Evolutionary conservation across 1,140 invertebrate genomes (phyloP).

Genomic region (Drosophila pruinosa): DNA sequence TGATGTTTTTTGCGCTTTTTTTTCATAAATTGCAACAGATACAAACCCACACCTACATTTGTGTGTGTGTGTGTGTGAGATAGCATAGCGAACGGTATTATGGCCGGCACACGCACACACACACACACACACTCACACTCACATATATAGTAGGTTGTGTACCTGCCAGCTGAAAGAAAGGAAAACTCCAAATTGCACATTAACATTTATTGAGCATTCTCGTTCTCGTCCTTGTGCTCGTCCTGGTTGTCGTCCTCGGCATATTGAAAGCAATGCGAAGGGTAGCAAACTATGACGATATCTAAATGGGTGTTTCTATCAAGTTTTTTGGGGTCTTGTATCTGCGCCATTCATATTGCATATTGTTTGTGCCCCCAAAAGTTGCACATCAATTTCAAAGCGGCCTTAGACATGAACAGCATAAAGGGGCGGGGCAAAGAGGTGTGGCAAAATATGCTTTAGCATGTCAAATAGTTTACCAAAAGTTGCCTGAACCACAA

Average conservation of each 20-base stretch:
- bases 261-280: slow-evolving; percentile 24
- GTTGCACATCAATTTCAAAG: no score
- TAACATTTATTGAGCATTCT: slow-evolving; percentile 41
- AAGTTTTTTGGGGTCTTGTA: neutral
- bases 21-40: slow-evolving; percentile 63
- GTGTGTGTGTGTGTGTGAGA: slow-evolving; percentile 12
- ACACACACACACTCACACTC: neutral
- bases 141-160: no score
- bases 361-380: neutral
- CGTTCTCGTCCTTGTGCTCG: no score
- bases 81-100: slow-evolving; percentile 38
- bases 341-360: neutral
- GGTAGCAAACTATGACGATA: slow-evolving; percentile 22
- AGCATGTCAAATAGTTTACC: no score
- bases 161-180: slow-evolving; percentile 19
- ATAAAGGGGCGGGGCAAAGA: no score
- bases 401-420: no score
- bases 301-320: slow-evolving; percentile 1
- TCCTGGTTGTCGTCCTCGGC: no score
- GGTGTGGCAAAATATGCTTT: no score
- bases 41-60: slow-evolving; percentile 3
- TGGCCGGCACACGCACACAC: slow-evolving; percentile 15
- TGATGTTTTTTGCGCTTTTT: slow-evolving; percentile 47
- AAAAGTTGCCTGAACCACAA: no score
- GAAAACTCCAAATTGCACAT: slow-evolving; percentile 32